Evolutionary conservation across 2,797 vertebrate genomes (phyloP).

Genomic region (Hemitrygon akajei): DNA sequence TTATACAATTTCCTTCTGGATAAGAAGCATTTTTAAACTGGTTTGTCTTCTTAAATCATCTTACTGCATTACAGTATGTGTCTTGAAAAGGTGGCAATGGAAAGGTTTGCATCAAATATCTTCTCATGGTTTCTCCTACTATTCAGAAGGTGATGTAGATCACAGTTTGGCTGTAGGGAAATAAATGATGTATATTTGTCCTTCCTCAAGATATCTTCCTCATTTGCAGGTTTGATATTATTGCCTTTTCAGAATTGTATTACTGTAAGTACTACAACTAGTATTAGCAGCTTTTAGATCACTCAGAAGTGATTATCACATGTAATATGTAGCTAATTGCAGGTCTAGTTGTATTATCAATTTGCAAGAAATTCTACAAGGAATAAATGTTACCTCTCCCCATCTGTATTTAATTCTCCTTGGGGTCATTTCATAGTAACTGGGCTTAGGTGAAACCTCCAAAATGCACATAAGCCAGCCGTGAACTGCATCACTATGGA

Average conservation of each 20-base stretch:
- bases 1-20: conserved; percentile 59
- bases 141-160: neutral
- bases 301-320: neutral
- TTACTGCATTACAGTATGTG: conserved; percentile 42
- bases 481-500: neutral
- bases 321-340: neutral
- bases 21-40: conserved; percentile 47
- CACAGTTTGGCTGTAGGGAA: neutral
- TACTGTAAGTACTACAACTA: neutral
- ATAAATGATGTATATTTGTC: neutral
- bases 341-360: neutral
- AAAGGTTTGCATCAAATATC: neutral
- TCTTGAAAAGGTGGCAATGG: neutral
- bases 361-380: neutral
- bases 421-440: neutral
- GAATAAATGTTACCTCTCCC: neutral
- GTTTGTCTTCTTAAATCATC: conserved; percentile 46
- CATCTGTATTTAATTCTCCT: neutral
- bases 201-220: neutral
- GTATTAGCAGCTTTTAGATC: neutral
- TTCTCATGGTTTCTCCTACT: neutral
- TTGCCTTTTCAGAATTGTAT: neutral
- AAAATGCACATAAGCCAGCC: neutral
- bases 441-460: neutral
- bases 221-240: neutral